Evolutionary conservation across 2,797 vertebrate species (phyloP), one percentile per base, ranked within the genome.

Genomic region (Cyprinodon diabolis): DNA sequence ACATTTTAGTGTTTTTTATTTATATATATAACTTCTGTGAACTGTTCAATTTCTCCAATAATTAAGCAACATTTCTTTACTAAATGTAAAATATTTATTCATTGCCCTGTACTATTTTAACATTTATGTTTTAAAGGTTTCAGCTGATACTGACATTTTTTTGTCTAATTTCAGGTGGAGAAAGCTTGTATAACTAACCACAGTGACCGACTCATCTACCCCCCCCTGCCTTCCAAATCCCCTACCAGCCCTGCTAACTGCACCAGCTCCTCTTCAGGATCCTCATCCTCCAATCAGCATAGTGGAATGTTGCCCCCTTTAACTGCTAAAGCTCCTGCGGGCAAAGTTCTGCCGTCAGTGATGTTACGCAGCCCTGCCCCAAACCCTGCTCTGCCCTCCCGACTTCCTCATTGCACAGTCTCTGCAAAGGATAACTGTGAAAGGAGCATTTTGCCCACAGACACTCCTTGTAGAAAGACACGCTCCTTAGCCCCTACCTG

Each of bases 201-300:
- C 65, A 68, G 75, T 0, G 95, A 97, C 71, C 69, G 74, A 8
- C 89, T 98, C 73, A 84, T 99, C 84, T 98, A 96, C 89, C 96
- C 97, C 77, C 87, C 93, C 66, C 82, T 94, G 30, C 40, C 57
- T 66, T 60, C 48, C 9, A 83, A 86, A 75, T 63, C 66, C 17
- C 6, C 57, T 14, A 6, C 25, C 23, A 37, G 67, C 23, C 15
- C 51, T 15, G 25, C 35, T 72, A 68, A 69, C 13, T 21, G 3
- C 40, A 47, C 23, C 35, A 14, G 11, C 49, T 72, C 14, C 40
- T 17, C 56, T 54, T 6, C 13, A 35, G 23, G n/a, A 23, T 76
- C 72, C 0, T 80, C 74, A 58, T 65, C 65, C 21, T 68, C 66
- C 17, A 67, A 60, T 14, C 43, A 68, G 1, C 45, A n/a, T 25